Percentiles rank a stretch among this genome's conserved stretches.
Evolutionary conservation across 2,888 invertebrate species (phyloP).

Genomic region (Xanthorhoe spadicearia): DNA sequence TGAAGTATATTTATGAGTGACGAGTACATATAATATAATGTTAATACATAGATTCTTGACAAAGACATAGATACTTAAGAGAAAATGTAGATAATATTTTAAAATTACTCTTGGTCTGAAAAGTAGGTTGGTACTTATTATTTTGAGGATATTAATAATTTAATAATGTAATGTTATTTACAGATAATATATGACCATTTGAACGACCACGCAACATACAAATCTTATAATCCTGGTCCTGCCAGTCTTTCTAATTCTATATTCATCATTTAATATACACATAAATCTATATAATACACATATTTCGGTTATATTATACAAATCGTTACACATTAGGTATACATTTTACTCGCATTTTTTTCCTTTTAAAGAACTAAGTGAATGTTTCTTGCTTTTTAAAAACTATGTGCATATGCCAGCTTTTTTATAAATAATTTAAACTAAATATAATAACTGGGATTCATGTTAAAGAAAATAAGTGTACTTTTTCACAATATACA

Average conservation of each 20-base stretch:
- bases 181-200: constrained; percentile 28
- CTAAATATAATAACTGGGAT: constrained; percentile 8
- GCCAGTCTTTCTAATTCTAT: constrained; percentile 57
- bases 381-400: constrained; percentile 33
- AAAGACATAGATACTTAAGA: background rate
- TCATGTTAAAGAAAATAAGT: background rate
- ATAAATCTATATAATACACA: constrained; percentile 73
- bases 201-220: constrained; percentile 21
- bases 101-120: background rate
- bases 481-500: background rate
- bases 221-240: constrained; percentile 57
- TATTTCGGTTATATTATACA: constrained; percentile 62
- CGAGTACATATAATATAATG: background rate
- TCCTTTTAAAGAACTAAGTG: constrained; percentile 30
- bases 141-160: constrained; percentile 5
- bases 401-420: constrained; percentile 41
- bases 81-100: background rate
- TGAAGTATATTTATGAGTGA: background rate
- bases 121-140: background rate
- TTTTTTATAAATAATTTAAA: constrained; percentile 10
- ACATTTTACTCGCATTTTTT: constrained; percentile 36
- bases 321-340: constrained; percentile 32
- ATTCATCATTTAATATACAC: constrained; percentile 61
- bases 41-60: background rate
- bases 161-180: constrained; percentile 2